Evolutionary conservation across 2,888 invertebrate genomes (phyloP), one percentile per base, ranked within the genome.

Genomic region (Capitulum mitella): DNA sequence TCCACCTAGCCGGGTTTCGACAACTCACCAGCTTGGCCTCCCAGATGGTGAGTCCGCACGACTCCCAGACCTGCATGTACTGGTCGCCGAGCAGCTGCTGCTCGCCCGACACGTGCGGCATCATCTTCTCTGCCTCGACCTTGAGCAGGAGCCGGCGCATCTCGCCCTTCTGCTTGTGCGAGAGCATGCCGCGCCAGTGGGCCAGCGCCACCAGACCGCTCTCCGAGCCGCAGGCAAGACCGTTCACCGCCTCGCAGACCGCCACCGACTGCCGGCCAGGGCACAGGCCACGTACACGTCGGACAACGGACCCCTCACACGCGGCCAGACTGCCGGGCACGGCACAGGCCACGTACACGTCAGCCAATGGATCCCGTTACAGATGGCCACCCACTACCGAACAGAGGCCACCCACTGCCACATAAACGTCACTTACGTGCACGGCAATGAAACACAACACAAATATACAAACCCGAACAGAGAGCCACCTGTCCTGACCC

Each of bases 21-120:
- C n/a, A n/a, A n/a, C 32, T 61, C 61, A 61, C 61, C 61, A 61
- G 12, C 32, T 61, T 61, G 61, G 61, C 61, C 61, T 61, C 61
- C 61, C 61, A 61, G 32, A 61, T 34, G 61, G 61, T 61, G 61
- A 61, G 3, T 32, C 61, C 61, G 34, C 61, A 61, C 12, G 61
- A 32, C 61, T 61, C 61, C 61, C 61, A 61, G 61, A 29, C 2
- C 32, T 61, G 61, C 32, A 34, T 61, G 61, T 22, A 61, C 61
- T 61, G 8, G 61, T 61, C 61, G 10, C 61, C 61, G 12, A 61
- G 61, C 34, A 61, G 61, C 32, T 16, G 32, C 34, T 61, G 32
- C 32, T 10, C 32, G 32, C 19, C 61, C 32, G 32, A 6, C 32
- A 6, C 61, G 61, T 16, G 32, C 61, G 61, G 22, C 61, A 12